These are phyloP conservation scores for Athripsodes cinereus DNA, from an alignment of 2,888 invertebrate genomes.

Conservation along the genomic window DNA sequence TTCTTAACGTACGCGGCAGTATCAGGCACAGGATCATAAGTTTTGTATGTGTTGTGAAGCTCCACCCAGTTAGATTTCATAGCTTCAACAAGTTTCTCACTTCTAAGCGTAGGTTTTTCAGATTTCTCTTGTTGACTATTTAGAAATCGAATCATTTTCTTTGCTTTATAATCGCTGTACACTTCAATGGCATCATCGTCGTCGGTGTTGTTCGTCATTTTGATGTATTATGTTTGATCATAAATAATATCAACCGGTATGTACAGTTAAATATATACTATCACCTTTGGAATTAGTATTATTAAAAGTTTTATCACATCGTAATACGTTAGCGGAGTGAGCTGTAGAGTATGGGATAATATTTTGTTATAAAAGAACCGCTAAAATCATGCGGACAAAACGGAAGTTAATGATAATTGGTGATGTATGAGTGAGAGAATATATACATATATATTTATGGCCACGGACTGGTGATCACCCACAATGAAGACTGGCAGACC, in stretches of 20 bases:
- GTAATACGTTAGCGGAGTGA: neutral
- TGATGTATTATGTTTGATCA: slow-evolving; percentile 10
- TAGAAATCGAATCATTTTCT: slow-evolving; percentile 36
- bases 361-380: slow-evolving; percentile 1
- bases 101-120: slow-evolving; percentile 37
- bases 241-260: slow-evolving; percentile 1
- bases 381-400: neutral
- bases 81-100: slow-evolving; percentile 44
- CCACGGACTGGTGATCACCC: slow-evolving; percentile 5
- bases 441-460: neutral
- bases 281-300: neutral
- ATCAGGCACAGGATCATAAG: slow-evolving; percentile 35
- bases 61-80: slow-evolving; percentile 54
- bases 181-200: slow-evolving; percentile 33
- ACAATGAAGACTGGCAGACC: slow-evolving; percentile 7
- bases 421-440: neutral
- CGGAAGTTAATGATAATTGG: slow-evolving; percentile 4
- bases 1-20: slow-evolving; percentile 10
- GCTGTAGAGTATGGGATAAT: neutral
- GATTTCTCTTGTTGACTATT: slow-evolving; percentile 39
- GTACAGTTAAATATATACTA: neutral
- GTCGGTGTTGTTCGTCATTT: slow-evolving; percentile 28
- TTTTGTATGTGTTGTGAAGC: slow-evolving; percentile 44
- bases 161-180: slow-evolving; percentile 35
- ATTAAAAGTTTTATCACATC: neutral